Base-by-base conservation (phyloP, 2,888 invertebrate species). In the Dynastes grantii region DNA sequence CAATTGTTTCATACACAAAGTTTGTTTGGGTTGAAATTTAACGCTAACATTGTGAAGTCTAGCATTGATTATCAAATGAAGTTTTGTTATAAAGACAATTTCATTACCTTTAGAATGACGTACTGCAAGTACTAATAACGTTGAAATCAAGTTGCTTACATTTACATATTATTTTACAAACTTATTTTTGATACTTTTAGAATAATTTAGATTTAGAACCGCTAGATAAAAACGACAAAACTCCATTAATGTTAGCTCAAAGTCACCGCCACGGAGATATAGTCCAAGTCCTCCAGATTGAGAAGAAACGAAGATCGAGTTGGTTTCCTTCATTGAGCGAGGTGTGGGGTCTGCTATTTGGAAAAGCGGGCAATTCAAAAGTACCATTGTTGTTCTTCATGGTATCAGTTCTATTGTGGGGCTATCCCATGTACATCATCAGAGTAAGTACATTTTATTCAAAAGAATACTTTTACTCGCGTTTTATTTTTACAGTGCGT, bases 371-470 rank as follows among this genome's bases (percentile, higher is more conserved):
- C 0, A 96, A 97, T 86, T 96, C 96, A 0, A 97, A 97, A 88
- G 95, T 95, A 16, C 97, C 97, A 0, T 88, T 97, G 27, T 89
- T 97, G 40, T 92, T 97, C 85, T 97, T 97, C 86, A 90, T 97
- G 85, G 92, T 95, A 79, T 96, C 96, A 0, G 95, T 97, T 9
- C 89, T 97, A 4, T 89, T 96, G 32, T 97, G 97, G 97, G 97
- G 95, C 8, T 97, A 97, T 88, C 97, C 97, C 0, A 96, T 97
- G 96, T 98, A 97, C 86, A 91, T 97, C 84, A 93, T 97, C 80
- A 92, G 95, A 89, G 95, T 95, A 89, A 90, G 90, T 85, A 68
- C 77, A 67, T 65, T 37, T 65, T 45, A 73, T 64, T 45, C 53
- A 16, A 9, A 13, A n/a, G 37, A 37, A 37, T 37, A 9, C 2